A percentile compares a stretch with the other conserved stretches of the same genome.
Evolutionary conservation across 2,888 invertebrate species (phyloP).

Genomic region (Cactoblastis cactorum): DNA sequence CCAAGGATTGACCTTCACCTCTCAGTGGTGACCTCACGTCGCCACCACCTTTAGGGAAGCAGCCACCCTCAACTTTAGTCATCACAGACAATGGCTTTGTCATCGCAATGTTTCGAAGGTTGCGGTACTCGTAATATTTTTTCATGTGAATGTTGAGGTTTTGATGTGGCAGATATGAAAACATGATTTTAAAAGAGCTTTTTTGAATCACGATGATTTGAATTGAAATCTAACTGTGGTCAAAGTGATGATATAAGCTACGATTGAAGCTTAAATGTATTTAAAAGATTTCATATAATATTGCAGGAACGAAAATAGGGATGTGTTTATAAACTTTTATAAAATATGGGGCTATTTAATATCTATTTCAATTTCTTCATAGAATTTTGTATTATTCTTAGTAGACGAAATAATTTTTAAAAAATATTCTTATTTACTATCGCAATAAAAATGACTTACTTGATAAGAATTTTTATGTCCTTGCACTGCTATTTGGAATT

Average conservation of each 20-base stretch:
- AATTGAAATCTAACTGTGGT: no score
- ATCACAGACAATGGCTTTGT: conserved; percentile 69
- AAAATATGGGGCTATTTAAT: no score
- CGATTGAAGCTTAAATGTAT: no score
- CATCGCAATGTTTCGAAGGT: conserved; percentile 56
- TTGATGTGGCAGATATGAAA: neutral
- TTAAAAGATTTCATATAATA: no score
- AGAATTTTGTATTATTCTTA: no score
- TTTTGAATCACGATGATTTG: neutral
- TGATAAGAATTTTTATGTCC: conserved; percentile 10
- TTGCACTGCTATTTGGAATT: conserved; percentile 1
- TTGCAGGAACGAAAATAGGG: no score
- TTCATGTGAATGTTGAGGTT: conserved; percentile 3
- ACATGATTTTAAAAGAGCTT: no score
- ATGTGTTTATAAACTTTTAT: no score
- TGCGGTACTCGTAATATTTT: conserved; percentile 18
- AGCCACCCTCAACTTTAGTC: conserved; percentile 62
- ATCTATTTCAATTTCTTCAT: no score
- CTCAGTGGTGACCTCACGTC: conserved; percentile 40
- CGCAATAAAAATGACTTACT: conserved; percentile 1
- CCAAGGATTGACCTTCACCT: conserved; percentile 40
- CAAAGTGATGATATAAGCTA: no score
- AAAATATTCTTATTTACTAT: neutral
- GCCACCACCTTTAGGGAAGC: conserved; percentile 33
- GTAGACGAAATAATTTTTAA: no score